Base-by-base conservation (phyloP, 2,113 vertebrate genomes). In the Trogon melanurus region DNA sequence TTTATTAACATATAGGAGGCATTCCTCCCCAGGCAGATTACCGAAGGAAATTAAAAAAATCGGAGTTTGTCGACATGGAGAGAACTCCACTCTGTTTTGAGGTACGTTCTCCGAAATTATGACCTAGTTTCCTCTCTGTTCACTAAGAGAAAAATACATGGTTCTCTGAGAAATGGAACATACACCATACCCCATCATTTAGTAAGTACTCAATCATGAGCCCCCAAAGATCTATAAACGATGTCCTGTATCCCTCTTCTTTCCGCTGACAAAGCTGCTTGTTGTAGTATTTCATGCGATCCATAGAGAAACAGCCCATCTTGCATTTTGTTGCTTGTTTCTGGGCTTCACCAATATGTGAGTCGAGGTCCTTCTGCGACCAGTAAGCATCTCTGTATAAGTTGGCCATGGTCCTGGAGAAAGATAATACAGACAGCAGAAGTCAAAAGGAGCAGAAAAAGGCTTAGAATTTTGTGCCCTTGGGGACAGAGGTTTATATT, bases 211-310 rank as follows among this genome's bases (percentile, higher is more conserved):
- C 98, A 5, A 98, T 88, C 62, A 98, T 89, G 80, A 99, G 98
- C 41, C 98, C 98, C 98, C 98, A 98, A 53, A 98, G 97, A 81
- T 99, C 98, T 54, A 98, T 98, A n/a, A 98, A 96, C 16, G 98
- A 98, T 65, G 98, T 98, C 5, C 78, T 95, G 91, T 99, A 98
- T 61, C 99, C 99, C 26, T 98, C 97, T 27, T 98, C 96, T 67
- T 93, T 97, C 72, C 98, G 85, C 75, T 98, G 91, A 27, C 64
- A 92, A n/a, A 98, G 95, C 58, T 99, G 98, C 26, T 98, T 82
- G 22, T 47, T 89, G 94, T 98, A 98, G 74, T 98, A 98, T 27
- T 45, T 58, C 78, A 99, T 96, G 71, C 98, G 98, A 47, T 98
- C 97, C 56, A 95, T 88, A 22, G 97, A 98, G 67, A 99, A 97